These are phyloP conservation scores for Acanthurus lineatus DNA, from an alignment of 2,797 vertebrate species.

Conservation along the genomic window DNA sequence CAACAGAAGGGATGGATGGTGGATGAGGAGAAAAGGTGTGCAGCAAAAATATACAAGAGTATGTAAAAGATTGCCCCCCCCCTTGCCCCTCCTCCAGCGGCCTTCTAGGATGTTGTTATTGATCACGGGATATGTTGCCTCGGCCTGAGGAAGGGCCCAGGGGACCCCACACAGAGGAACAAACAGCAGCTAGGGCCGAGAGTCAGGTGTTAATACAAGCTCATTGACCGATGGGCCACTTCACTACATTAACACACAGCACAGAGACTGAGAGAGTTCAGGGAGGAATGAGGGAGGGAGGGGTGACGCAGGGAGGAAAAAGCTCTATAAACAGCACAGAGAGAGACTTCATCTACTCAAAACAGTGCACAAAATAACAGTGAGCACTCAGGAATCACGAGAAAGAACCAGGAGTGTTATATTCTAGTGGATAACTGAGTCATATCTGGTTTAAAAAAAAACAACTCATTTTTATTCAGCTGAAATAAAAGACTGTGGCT, in stretches of 20 bases:
- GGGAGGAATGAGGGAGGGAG: conserved; percentile 48
- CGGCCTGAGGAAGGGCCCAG: conserved; percentile 71
- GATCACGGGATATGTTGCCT: conserved; percentile 81
- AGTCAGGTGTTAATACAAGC: conserved; percentile 88
- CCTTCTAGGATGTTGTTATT: conserved; percentile 81
- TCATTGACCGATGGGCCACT: conserved; percentile 84
- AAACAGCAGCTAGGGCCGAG: conserved; percentile 76
- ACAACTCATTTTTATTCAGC: neutral
- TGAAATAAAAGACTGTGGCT: neutral
- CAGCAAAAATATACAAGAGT: conserved; percentile 29
- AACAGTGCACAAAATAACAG: conserved; percentile 7
- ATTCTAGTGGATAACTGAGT: conserved; percentile 42
- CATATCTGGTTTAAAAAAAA: conserved; percentile 30
- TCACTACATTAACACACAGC: conserved; percentile 84
- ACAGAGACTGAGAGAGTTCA: conserved; percentile 52
- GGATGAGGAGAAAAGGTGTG: conserved; percentile 16
- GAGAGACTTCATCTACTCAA: conserved; percentile 25
- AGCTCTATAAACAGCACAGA: conserved; percentile 52
- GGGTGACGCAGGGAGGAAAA: conserved; percentile 12
- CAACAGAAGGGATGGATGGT: conserved; percentile 3
- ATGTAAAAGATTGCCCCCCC: conserved; percentile 40
- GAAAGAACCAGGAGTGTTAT: conserved; percentile 25
- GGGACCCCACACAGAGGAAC: conserved; percentile 76
- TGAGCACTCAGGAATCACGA: conserved; percentile 13
- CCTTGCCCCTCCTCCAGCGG: conserved; percentile 29